Percentiles rank a stretch among this genome's conserved stretches.
Evolutionary conservation across 1,140 invertebrate genomes (phyloP).

Genomic region (Oryctes rhinoceros): DNA sequence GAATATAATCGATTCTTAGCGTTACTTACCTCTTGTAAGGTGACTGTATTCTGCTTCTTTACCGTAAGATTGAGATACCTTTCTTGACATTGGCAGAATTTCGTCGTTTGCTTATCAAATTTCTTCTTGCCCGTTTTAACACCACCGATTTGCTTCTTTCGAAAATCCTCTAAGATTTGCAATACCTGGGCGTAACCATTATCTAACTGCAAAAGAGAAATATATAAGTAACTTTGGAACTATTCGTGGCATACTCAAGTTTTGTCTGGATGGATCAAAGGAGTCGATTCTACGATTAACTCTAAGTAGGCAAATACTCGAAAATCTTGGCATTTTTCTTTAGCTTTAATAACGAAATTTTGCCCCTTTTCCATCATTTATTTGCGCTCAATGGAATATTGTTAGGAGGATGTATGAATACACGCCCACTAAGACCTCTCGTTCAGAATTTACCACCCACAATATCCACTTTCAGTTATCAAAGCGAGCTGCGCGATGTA

Average conservation of each 20-base stretch:
- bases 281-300: too few species aligned
- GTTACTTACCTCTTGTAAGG: constrained; percentile 84
- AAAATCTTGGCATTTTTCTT: background rate
- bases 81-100: constrained; percentile 96
- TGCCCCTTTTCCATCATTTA: background rate
- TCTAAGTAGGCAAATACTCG: too few species aligned
- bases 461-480: constrained; percentile 2
- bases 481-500: background rate
- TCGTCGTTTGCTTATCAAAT: constrained; percentile 96
- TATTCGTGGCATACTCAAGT: too few species aligned
- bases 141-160: constrained; percentile 93
- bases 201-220: constrained; percentile 75
- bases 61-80: constrained; percentile 93
- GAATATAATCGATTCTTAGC: too few species aligned
- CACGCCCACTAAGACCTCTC: background rate
- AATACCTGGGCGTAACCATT: constrained; percentile 91
- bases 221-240: too few species aligned
- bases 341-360: background rate
- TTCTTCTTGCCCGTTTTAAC: constrained; percentile 97
- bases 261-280: too few species aligned
- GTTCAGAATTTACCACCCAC: background rate
- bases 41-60: constrained; percentile 88
- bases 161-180: constrained; percentile 88
- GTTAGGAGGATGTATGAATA: background rate
- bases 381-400: background rate